These are phyloP conservation scores for Sebastes diaconus DNA, from an alignment of 2,797 vertebrate genomes.

Conservation along the genomic window DNA sequence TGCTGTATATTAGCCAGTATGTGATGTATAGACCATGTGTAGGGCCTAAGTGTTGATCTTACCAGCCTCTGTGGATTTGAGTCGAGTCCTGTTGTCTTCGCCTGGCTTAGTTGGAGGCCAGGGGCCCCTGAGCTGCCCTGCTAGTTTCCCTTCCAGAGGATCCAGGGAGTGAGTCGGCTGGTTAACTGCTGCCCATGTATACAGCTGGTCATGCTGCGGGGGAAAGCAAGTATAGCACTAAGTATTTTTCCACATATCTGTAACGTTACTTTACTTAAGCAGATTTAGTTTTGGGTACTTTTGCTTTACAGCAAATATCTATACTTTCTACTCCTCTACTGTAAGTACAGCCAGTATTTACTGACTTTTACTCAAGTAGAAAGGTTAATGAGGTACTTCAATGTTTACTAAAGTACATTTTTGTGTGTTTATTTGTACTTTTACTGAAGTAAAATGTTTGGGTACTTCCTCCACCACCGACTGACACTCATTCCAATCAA, in stretches of 20 bases:
- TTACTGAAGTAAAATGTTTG: rapidly evolving
- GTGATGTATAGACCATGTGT: not conserved
- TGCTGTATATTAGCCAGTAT: not conserved
- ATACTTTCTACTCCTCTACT: not conserved
- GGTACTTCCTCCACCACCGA: not conserved
- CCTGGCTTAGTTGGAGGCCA: slow-evolving; percentile 80
- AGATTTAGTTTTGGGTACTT: not conserved
- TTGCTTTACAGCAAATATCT: not conserved
- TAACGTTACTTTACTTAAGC: no score
- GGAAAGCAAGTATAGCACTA: not conserved
- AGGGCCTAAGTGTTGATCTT: slow-evolving; percentile 25
- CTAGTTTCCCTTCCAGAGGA: slow-evolving; percentile 85
- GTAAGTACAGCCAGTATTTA: no score
- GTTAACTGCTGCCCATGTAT: slow-evolving; percentile 94
- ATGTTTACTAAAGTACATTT: no score
- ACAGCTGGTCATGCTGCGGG: slow-evolving; percentile 91
- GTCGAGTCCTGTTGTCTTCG: slow-evolving; percentile 68
- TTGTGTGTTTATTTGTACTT: not conserved
- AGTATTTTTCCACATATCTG: no score
- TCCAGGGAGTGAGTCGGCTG: slow-evolving; percentile 90
- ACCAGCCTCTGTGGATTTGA: slow-evolving; percentile 82
- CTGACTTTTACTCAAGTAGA: no score
- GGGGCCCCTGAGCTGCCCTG: slow-evolving; percentile 79
- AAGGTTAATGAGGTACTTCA: no score
- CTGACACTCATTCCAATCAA: not conserved